phyloP scores from a whole-genome alignment of 2,113 vertebrate species.

The Phyllopteryx taeniolatus region DNA sequence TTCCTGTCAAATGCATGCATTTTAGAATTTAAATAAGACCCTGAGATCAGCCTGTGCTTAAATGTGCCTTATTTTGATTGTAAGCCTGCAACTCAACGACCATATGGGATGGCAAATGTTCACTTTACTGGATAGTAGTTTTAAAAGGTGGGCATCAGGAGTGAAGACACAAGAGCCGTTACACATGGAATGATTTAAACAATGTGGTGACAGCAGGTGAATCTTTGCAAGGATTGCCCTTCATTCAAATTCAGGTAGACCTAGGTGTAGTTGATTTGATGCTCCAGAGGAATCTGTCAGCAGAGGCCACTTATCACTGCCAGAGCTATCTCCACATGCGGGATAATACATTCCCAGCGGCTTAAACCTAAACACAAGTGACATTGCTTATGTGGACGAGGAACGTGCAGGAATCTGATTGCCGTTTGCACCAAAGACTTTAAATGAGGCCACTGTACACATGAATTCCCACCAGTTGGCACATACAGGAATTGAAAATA shows the following conservation, averaged over 20 bases:
- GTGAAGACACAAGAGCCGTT: neutral
- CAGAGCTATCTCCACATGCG: neutral
- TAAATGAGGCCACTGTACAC: neutral
- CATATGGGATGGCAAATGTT: neutral
- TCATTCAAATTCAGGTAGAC: neutral
- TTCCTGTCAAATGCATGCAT: constrained; percentile 7
- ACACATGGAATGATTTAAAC: neutral
- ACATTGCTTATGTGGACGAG: neutral
- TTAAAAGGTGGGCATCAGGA: neutral
- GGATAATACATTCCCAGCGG: neutral
- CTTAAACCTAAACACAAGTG: neutral
- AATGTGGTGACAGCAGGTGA: neutral
- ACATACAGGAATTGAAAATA: constrained; percentile 24
- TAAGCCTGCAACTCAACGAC: neutral
- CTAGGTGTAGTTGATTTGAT: neutral
- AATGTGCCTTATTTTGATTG: constrained; percentile 7
- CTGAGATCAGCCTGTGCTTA: neutral
- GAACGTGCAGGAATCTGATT: neutral
- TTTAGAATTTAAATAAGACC: constrained; percentile 8
- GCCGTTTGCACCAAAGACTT: neutral
- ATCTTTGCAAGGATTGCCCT: neutral
- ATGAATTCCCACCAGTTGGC: constrained; percentile 9
- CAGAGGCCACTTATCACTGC: neutral
- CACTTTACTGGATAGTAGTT: neutral
- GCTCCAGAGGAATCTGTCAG: constrained; percentile 3